Conservation (phyloP, 2,113 vertebrate genomes). For the Leuciscus idus region DNA sequence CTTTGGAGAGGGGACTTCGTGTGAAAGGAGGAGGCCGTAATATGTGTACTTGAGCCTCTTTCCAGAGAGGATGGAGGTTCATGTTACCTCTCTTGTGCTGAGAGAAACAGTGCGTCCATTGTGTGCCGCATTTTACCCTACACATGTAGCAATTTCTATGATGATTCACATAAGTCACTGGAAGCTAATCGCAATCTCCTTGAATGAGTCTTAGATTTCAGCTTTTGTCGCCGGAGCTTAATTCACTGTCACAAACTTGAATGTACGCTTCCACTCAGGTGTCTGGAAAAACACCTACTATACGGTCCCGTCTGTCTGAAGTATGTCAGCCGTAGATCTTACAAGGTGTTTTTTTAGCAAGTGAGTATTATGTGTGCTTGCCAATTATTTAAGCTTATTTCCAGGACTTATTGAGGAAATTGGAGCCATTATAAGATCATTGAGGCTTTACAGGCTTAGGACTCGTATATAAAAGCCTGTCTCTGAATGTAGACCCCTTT, state of each 20-base stretch:
- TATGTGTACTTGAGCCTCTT: conserved; percentile 66
- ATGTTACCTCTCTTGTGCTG: conserved; percentile 65
- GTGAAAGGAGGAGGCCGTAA: conserved; percentile 46
- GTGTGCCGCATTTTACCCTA: conserved; percentile 66
- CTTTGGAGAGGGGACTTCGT: conserved; percentile 41
- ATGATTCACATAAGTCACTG: conserved; percentile 64
- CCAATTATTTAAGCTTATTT: conserved; percentile 36
- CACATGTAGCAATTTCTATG: conserved; percentile 71
- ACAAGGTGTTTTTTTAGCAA: background rate
- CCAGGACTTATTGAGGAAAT: conserved; percentile 52
- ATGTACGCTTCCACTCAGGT: conserved; percentile 43
- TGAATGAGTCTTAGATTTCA: conserved; percentile 63
- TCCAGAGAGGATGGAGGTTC: conserved; percentile 56
- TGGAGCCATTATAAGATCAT: conserved; percentile 41
- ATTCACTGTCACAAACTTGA: conserved; percentile 54
- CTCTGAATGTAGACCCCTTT: conserved; percentile 9
- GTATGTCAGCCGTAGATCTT: conserved; percentile 41
- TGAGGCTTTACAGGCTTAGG: conserved; percentile 37
- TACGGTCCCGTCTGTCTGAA: conserved; percentile 25
- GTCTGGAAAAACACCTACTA: conserved; percentile 49
- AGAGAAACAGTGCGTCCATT: conserved; percentile 71
- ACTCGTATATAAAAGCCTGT: conserved; percentile 1
- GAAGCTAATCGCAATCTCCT: conserved; percentile 66
- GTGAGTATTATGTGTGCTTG: conserved; percentile 33
- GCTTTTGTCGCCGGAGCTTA: conserved; percentile 54